Evolutionary conservation across 2,888 invertebrate genomes (phyloP).

Genomic region (Parasteatoda lunata): DNA sequence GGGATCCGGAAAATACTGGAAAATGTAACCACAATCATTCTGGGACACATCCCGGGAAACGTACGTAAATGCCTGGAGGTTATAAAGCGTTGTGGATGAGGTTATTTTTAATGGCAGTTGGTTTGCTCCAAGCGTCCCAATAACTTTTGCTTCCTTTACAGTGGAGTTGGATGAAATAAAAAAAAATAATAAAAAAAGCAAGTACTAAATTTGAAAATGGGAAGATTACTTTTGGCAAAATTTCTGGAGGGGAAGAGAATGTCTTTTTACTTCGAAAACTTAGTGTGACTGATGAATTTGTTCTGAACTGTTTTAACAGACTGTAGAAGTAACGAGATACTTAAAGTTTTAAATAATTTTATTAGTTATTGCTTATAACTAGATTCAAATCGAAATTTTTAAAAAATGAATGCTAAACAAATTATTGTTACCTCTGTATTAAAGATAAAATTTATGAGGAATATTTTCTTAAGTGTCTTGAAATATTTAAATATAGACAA

Average conservation of each 20-base stretch:
- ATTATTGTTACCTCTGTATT: too few relatives aligned
- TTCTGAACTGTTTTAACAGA: too few relatives aligned
- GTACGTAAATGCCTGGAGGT: neutral
- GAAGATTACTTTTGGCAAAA: conserved; percentile 1
- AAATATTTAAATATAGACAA: too few relatives aligned
- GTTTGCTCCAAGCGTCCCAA: neutral
- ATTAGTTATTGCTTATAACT: too few relatives aligned
- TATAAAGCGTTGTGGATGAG: neutral
- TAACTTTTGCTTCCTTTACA: conserved; percentile 1
- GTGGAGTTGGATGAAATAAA: neutral
- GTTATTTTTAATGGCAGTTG: neutral
- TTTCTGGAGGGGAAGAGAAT: neutral
- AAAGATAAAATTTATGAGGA: too few relatives aligned
- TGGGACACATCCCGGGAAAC: neutral
- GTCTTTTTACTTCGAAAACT: neutral
- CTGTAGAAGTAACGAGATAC: too few relatives aligned
- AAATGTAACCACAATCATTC: conserved; percentile 1
- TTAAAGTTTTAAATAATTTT: too few relatives aligned
- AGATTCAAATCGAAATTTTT: too few relatives aligned
- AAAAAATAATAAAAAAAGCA: neutral
- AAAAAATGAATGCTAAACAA: too few relatives aligned
- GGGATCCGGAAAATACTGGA: neutral
- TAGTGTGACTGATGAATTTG: too few relatives aligned
- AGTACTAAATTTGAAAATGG: conserved; percentile 5
- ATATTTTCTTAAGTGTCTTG: too few relatives aligned